Conservation (phyloP, 2,797 vertebrate genomes). For the Myotis pilosus region DNA sequence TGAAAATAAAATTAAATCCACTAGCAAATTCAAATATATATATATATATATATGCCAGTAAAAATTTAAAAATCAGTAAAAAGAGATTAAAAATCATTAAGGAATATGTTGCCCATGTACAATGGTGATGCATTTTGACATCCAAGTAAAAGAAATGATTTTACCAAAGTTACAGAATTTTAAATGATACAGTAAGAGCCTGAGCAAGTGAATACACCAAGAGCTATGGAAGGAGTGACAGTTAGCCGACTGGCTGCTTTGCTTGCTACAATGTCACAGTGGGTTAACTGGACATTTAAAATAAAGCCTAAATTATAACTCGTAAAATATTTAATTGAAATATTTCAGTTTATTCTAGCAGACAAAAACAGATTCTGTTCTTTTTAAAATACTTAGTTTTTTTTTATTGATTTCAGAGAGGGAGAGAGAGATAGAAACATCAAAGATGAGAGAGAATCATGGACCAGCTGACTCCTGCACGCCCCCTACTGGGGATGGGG, state of each 20-base stretch:
- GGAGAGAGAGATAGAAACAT: too few relatives aligned
- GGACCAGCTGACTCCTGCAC: too few relatives aligned
- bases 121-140: background rate
- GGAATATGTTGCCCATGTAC: background rate
- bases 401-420: too few relatives aligned
- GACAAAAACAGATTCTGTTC: background rate
- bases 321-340: background rate
- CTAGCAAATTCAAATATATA: background rate
- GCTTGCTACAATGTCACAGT: background rate
- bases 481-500: too few relatives aligned
- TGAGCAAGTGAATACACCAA: background rate
- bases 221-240: background rate
- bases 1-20: background rate
- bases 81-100: background rate
- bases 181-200: background rate
- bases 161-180: background rate
- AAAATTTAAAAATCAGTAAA: background rate
- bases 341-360: background rate
- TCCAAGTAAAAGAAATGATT: background rate
- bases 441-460: too few relatives aligned
- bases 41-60: too few relatives aligned
- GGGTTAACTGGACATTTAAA: background rate
- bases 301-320: constrained; percentile 20
- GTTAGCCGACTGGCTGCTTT: background rate
- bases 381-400: too few relatives aligned